These are phyloP conservation scores for Hirundichthys speculiger DNA, from an alignment of 2,113 vertebrate genomes.

Conservation along the genomic window DNA sequence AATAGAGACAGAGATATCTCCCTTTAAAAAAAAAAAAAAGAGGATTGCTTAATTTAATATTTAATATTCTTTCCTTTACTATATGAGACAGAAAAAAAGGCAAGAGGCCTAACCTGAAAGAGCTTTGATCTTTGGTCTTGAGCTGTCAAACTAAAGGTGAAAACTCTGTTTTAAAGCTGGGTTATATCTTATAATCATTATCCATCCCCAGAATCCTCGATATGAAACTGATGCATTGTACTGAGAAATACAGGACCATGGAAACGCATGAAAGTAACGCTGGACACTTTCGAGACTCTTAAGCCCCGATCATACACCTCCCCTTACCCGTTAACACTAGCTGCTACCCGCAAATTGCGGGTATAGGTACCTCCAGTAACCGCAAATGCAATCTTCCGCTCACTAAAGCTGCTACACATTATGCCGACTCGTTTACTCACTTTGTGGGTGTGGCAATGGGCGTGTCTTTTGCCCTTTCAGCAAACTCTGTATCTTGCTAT, in stretches of 20 bases:
- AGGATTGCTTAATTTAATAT: slow-evolving; percentile 42
- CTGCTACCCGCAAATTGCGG: too few relatives aligned
- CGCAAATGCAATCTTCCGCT: too few relatives aligned
- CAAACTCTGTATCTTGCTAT: too few relatives aligned
- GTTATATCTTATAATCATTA: slow-evolving; percentile 3
- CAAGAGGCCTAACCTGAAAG: slow-evolving; percentile 25
- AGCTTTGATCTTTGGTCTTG: slow-evolving; percentile 42
- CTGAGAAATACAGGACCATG: background rate
- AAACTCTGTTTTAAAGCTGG: slow-evolving; percentile 21
- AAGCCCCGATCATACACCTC: too few relatives aligned
- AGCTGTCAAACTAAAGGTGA: slow-evolving; percentile 19
- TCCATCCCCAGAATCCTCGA: background rate
- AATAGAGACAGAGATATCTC: slow-evolving; percentile 20
- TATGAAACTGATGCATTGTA: background rate
- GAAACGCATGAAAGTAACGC: too few relatives aligned
- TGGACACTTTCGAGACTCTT: too few relatives aligned
- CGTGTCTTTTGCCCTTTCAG: too few relatives aligned
- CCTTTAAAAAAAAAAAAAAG: slow-evolving; percentile 4
- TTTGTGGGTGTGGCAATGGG: too few relatives aligned
- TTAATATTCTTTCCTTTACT: slow-evolving; percentile 42
- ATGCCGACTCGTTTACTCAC: too few relatives aligned
- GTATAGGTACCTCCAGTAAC: too few relatives aligned
- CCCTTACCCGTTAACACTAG: too few relatives aligned
- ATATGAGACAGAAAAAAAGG: slow-evolving; percentile 26
- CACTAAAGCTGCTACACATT: too few relatives aligned